Percentiles rank a stretch among this genome's conserved stretches.
Evolutionary conservation across 2,888 invertebrate species (phyloP).

Genomic region (Meteorus cinctellus): DNA sequence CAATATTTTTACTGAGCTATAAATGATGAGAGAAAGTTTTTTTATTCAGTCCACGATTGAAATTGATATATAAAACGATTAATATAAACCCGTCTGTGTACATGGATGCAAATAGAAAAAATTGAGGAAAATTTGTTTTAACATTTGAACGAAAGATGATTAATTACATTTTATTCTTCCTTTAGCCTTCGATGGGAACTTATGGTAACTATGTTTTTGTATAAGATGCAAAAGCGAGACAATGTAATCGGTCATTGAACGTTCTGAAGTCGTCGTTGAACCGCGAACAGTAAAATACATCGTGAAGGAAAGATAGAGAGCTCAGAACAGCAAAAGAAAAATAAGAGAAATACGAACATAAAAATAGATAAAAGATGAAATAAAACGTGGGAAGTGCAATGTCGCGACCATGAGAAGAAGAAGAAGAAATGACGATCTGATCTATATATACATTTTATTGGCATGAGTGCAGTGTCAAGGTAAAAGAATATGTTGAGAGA

Average conservation of each 20-base stretch:
- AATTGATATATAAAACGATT: no score
- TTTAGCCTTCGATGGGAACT: no score
- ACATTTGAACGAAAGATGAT: no score
- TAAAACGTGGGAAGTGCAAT: constrained; percentile 20
- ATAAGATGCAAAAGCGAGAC: constrained; percentile 29
- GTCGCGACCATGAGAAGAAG: neutral
- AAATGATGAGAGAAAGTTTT: no score
- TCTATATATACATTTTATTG: neutral
- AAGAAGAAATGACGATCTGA: neutral
- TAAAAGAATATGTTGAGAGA: constrained; percentile 34
- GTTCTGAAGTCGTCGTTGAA: constrained; percentile 51
- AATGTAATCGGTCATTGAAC: constrained; percentile 49
- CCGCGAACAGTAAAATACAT: constrained; percentile 45
- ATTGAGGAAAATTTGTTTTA: no score
- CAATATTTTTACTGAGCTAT: no score
- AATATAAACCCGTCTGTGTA: no score
- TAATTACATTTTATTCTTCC: neutral
- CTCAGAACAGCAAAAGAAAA: constrained; percentile 15
- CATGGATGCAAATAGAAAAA: no score
- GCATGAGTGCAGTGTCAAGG: constrained; percentile 22
- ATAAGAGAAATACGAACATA: constrained; percentile 24
- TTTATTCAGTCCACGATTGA: no score
- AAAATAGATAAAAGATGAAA: constrained; percentile 18
- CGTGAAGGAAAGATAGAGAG: constrained; percentile 29
- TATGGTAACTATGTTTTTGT: neutral